phyloP scores from a whole-genome alignment of 2,888 invertebrate genomes.

The Cephus nigrinus region DNA sequence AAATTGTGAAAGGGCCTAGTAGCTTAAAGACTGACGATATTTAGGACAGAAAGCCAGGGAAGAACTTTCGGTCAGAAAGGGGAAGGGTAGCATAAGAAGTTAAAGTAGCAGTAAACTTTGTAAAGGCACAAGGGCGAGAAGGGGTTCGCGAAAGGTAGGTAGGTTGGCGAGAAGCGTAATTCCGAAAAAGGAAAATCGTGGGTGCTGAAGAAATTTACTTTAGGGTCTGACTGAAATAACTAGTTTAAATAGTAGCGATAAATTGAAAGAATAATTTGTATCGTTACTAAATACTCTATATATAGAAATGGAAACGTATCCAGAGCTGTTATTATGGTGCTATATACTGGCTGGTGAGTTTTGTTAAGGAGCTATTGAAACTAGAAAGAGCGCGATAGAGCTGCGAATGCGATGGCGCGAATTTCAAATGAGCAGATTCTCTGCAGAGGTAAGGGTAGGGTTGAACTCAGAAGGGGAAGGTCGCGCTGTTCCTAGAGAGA shows the following conservation, averaged over 20 bases:
- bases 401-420: conserved; percentile 23
- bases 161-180: neutral
- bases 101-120: neutral
- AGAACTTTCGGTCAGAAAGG: neutral
- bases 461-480: conserved; percentile 8
- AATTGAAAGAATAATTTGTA: neutral
- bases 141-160: neutral
- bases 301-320: neutral
- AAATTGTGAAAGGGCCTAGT: neutral
- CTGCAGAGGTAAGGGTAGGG: conserved; percentile 17
- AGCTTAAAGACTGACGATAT: neutral
- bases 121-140: conserved; percentile 1
- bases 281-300: neutral
- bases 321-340: neutral
- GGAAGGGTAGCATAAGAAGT: neutral
- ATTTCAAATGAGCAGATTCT: conserved; percentile 31
- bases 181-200: neutral
- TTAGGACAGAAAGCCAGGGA: neutral
- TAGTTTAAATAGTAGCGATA: neutral
- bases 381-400: neutral
- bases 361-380: neutral
- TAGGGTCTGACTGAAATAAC: neutral
- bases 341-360: neutral
- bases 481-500: conserved; percentile 3
- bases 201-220: neutral